A percentile compares a stretch with the other conserved stretches of the same genome.
These are phyloP conservation scores for Amphiura filiformis DNA, from an alignment of 35 echinoderm and acorn worm genomes.

Conservation along the genomic window DNA sequence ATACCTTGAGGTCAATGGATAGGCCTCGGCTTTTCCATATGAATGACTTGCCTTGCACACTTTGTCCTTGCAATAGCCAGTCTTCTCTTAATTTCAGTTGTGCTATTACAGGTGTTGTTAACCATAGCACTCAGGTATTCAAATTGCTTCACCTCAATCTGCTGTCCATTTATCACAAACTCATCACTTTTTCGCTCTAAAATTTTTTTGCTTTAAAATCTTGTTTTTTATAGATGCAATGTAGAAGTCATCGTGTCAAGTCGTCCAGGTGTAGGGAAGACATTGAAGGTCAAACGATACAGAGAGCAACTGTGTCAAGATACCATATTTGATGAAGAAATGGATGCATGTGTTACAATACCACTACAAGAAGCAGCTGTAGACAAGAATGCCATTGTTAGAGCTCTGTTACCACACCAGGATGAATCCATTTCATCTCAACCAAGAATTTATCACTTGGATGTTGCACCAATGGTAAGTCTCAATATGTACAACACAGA, in stretches of 20 bases:
- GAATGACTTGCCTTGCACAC: too few species aligned
- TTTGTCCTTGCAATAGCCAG: too few species aligned
- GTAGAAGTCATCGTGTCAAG: not conserved
- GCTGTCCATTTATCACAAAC: too few species aligned
- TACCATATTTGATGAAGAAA: not conserved
- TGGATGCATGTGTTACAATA: not conserved
- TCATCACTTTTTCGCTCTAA: too few species aligned
- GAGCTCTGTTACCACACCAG: not conserved
- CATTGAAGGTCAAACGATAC: not conserved
- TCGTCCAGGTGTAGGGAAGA: not conserved
- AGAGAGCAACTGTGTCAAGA: not conserved
- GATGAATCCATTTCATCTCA: not conserved
- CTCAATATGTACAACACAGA: too few species aligned
- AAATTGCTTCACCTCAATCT: too few species aligned
- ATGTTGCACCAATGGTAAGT: slow-evolving; percentile 5
- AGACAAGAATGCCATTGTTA: not conserved
- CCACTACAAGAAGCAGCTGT: not conserved
- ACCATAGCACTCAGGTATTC: too few species aligned
- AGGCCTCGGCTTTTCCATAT: too few species aligned
- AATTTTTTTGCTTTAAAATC: too few species aligned
- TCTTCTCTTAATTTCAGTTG: too few species aligned
- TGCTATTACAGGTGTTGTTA: too few species aligned
- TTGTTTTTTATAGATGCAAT: not conserved
- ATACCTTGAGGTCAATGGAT: too few species aligned
- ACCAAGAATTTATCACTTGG: not conserved